Evolutionary conservation across 2,888 invertebrate genomes (phyloP).

Genomic region (Furcula furcula): DNA sequence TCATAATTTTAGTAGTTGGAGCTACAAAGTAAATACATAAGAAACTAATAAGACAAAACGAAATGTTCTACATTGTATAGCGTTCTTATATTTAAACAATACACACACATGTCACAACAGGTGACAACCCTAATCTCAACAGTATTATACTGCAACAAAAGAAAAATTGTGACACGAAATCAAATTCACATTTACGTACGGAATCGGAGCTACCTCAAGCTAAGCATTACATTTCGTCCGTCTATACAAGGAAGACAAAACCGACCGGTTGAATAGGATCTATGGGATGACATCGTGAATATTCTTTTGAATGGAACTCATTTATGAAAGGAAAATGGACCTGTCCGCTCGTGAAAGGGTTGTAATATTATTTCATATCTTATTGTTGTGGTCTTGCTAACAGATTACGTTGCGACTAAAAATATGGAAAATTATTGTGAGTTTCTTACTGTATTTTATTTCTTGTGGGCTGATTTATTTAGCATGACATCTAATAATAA

Average conservation of each 20-base stretch:
- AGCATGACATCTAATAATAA: too few relatives aligned
- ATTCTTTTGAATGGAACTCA: slow-evolving; percentile 37
- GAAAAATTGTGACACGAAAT: slow-evolving; percentile 1
- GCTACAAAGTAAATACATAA: too few relatives aligned
- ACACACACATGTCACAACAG: not conserved
- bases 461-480: too few relatives aligned
- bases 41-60: too few relatives aligned
- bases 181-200: slow-evolving; percentile 11
- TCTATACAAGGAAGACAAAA: slow-evolving; percentile 35
- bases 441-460: too few relatives aligned
- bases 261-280: slow-evolving; percentile 29
- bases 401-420: slow-evolving; percentile 4
- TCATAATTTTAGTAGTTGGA: too few relatives aligned
- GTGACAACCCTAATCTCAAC: not conserved
- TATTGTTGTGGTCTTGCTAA: slow-evolving; percentile 13
- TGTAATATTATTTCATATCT: slow-evolving; percentile 16
- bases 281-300: slow-evolving; percentile 34
- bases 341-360: slow-evolving; percentile 23
- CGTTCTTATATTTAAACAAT: not conserved
- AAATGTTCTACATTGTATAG: too few relatives aligned
- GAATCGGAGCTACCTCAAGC: slow-evolving; percentile 10
- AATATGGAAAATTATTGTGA: too few relatives aligned
- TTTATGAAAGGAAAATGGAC: slow-evolving; percentile 31
- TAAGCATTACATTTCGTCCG: slow-evolving; percentile 17
- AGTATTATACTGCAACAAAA: slow-evolving; percentile 8